Evolutionary conservation across 2,113 vertebrate genomes (phyloP), one percentile per base, ranked within the genome.

Genomic region (Lagopus leucura): DNA sequence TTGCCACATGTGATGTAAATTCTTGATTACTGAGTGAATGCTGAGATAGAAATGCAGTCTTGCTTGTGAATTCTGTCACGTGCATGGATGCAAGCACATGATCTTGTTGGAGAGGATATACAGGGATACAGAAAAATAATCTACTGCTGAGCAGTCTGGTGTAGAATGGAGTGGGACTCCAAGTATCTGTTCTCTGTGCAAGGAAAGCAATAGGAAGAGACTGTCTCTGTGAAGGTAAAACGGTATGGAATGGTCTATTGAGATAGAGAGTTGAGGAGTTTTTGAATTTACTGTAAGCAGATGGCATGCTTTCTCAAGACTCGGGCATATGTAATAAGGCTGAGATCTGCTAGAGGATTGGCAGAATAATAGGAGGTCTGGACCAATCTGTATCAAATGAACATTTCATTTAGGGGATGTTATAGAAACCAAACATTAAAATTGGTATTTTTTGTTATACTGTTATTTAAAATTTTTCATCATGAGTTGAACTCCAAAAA

Each of bases 261-360:
- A 76, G 43, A 14, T 50, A 42, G 42, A 2, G 34, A 75, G 20
- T 36, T 45, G 13, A 61, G 47, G 13, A 55, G 30, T 71, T 63
- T 27, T 58, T 3, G 0, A 12, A 50, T 13, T 3, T 45, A 22
- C 22, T 58, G 0, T n/a, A 48, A n/a, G 30, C 40, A n/a, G 27
- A n/a, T 7, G 81, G 10, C 18, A 65, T 61, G 14, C 11, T 50
- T 91, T 89, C 63, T 74, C 11, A 58, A 6, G 27, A 75, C 42
- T 30, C 42, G 28, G 13, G 4, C 32, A 27, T 4, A 8, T 30
- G 7, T 69, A 61, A 52, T 34, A 25, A 69, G 10, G 36, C 5
- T 15, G 5, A 11, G 19, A 74, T 86, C 30, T 86, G 50, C 50
- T 77, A 20, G 7, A 83, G 18, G 13, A 38, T 4, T 55, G 17